Base-by-base conservation (phyloP, 1,140 invertebrate species). In the Bilobella aurantiaca region DNA sequence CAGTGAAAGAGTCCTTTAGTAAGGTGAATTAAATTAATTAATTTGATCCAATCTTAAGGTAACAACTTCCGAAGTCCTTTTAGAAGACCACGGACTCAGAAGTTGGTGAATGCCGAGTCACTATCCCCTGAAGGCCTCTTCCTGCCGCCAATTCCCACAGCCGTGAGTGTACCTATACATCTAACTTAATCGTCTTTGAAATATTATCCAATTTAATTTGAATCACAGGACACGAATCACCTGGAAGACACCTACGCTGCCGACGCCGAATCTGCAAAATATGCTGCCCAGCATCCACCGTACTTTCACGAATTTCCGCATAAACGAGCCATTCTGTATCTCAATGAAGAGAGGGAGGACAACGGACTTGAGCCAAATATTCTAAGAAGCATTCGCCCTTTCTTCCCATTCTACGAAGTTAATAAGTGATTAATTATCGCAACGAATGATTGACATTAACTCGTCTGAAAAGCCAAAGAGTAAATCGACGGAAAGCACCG, bases 361-460 rank as follows among this genome's bases (percentile, higher is more conserved):
- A 66, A 73, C 34, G 72, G 72, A 47, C 62, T 72, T 28, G 72
- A 73, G 49, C 68, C 68, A 31, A 71, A 72, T 61, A 46, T 71
- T 21, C 61, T 73, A 5, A 31, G 72, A 32, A 70, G 67, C 60
- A 73, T 73, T 37, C 65, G 72, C 65, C 72, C 72, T 25, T 73
- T 67, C 70, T 73, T 73, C 62, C 63, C 72, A n/a, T 73, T 73
- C 63, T 73, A 70, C 63, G 71, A 73, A 63, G 53, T 60, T n/a
- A 60, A 63, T 65, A 73, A 68, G 71, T 70, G 68, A 73, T 32
- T 27, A 49, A 32, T 37, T 42, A 42, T 42, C n/a, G 37, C n/a
- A 12, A 42, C n/a, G n/a, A 42, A 42, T 42, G 8, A 42, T 42
- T 42, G 8, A 53, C 23, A 53, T 12, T 53, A 12, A 53, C 12